Conservation (phyloP, 2,113 vertebrate species). For the Ovis aries region ARS-UI_Ramb_v3.0 NC_056059.1:18527001-18527500, state of each 20-base stretch:
- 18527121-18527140: background rate
- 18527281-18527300: background rate
- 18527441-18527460: background rate
- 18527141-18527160: background rate
- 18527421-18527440: conserved; percentile 31
- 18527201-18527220: background rate
- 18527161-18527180: background rate
- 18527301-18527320: background rate
- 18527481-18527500: conserved; percentile 53
- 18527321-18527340: background rate
- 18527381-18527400: background rate
- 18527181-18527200: background rate
- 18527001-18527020: background rate
- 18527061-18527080: background rate
- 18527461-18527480: background rate
- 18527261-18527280: background rate
- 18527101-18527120: background rate
- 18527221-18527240: background rate
- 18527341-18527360: background rate
- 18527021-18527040: background rate
- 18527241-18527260: background rate
- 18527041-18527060: background rate
- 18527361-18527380: background rate
- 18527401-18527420: conserved; percentile 5
- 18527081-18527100: background rate